Evolutionary conservation across 2,797 vertebrate species (phyloP), one percentile per base, ranked within the genome.

Genomic region (Pipistrellus kuhlii): DNA sequence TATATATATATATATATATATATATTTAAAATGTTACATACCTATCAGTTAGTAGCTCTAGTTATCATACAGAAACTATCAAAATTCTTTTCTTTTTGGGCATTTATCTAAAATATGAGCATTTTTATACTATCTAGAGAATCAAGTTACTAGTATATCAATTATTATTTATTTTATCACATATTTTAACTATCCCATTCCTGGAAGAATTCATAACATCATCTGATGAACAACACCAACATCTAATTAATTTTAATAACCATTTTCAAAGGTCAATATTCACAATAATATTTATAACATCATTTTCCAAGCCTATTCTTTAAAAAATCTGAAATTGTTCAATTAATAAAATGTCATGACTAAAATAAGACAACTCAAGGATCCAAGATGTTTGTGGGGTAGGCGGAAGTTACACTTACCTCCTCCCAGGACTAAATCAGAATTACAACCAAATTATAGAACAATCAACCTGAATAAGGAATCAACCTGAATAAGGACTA

Each of bases 161-260:
- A 72, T 71, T 83, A 48, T 64, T 82, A 85, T 64, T 93, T 93
- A 78, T 55, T 86, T 83, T 76, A 77, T 68, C 35, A 94, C 25
- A 75, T 77, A 75, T 91, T 73, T 91, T 85, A 85, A 80, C 18
- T 75, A 94, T 75, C 23, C 21, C 46, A 87, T 84, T 93, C 90
- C 46, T 94, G 48, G 64, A 96, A 93, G 90, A 4, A 84, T 93
- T 89, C 17, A 32, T 92, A 84, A 88, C 18, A 76, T 69, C 20
- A 66, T 76, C 44, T 91, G 44, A 94, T 14, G 6, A 64, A 44
- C 10, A 94, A 57, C 51, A 93, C 64, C 23, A 89, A 91, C 62
- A 32, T 95, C n/a, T 91, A 93, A 77, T 89, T 30, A 94, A 95
- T 82, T 90, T 95, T 94, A 91, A 87, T 94, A 87, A 84, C 59